These are phyloP conservation scores for Aphis gossypii DNA, from an alignment of 1,140 invertebrate species.

Conservation along the genomic window DNA sequence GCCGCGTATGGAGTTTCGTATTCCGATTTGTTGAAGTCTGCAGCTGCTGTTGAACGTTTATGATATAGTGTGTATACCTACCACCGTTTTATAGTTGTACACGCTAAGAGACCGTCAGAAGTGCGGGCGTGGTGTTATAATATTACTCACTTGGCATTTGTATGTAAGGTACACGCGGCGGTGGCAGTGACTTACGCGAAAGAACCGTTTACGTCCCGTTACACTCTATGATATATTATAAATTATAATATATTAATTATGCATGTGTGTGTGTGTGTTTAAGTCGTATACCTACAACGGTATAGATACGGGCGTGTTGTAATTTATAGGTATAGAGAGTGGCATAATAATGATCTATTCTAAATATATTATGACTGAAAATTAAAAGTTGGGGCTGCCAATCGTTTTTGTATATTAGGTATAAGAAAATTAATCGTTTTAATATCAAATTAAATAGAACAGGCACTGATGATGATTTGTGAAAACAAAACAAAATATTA, in stretches of 20 bases:
- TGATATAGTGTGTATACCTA: background rate
- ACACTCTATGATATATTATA: background rate
- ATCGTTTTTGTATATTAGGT: background rate
- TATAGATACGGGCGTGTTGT: background rate
- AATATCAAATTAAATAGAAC: background rate
- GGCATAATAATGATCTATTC: no score
- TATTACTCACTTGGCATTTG: background rate
- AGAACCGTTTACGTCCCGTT: background rate
- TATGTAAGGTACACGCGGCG: background rate
- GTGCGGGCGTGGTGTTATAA: background rate
- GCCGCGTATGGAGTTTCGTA: background rate
- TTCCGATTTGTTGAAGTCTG: constrained; percentile 10
- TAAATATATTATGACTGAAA: background rate
- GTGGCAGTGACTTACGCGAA: background rate
- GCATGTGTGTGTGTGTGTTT: background rate
- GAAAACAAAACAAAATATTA: background rate
- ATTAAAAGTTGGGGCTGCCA: background rate
- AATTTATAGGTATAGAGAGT: background rate
- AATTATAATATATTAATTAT: background rate
- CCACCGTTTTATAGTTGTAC: background rate
- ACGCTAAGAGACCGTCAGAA: background rate
- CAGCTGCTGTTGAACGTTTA: background rate
- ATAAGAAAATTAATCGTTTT: background rate
- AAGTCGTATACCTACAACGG: no score
- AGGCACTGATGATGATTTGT: background rate